These are phyloP conservation scores for Drosophila eohydei DNA, from an alignment of 2,888 invertebrate genomes.

Conservation along the genomic window DNA sequence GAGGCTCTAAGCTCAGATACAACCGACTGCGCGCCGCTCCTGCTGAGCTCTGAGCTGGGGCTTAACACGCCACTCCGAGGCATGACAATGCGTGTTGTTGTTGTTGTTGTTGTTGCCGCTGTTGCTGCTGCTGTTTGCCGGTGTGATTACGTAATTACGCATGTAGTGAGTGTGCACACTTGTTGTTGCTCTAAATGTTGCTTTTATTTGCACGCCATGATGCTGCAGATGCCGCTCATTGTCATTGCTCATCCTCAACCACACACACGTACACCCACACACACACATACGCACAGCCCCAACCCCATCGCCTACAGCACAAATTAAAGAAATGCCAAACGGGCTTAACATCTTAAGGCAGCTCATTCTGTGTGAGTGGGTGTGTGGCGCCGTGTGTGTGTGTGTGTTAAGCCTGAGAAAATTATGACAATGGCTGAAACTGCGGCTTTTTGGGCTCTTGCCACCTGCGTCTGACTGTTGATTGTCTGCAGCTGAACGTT, in stretches of 20 bases:
- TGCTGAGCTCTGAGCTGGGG: constrained; percentile 31
- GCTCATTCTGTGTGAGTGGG: constrained; percentile 38
- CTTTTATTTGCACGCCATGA: constrained; percentile 75
- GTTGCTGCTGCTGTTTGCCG: constrained; percentile 24
- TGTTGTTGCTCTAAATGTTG: constrained; percentile 57
- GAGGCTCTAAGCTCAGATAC: constrained; percentile 5
- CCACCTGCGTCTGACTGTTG: constrained; percentile 63
- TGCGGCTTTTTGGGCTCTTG: constrained; percentile 39
- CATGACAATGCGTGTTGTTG: constrained; percentile 37
- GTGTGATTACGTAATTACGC: constrained; percentile 61
- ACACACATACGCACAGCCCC: not conserved
- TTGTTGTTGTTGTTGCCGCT: constrained; percentile 12
- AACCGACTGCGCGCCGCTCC: not conserved
- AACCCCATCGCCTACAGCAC: constrained; percentile 1
- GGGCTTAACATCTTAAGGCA: constrained; percentile 75
- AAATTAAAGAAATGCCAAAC: constrained; percentile 78
- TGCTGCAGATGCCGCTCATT: constrained; percentile 42
- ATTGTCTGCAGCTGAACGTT: constrained; percentile 50
- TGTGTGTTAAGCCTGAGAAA: constrained; percentile 45
- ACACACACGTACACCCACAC: not conserved
- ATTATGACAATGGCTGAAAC: constrained; percentile 47
- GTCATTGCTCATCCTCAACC: constrained; percentile 8
- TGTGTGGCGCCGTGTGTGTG: constrained; percentile 5
- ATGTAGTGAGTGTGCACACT: constrained; percentile 42
- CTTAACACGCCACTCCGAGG: constrained; percentile 47